A percentile compares a stretch with the other conserved stretches of the same genome.
These are phyloP conservation scores for Picathartes gymnocephalus DNA, from an alignment of 2,113 vertebrate genomes.

Conservation along the genomic window DNA sequence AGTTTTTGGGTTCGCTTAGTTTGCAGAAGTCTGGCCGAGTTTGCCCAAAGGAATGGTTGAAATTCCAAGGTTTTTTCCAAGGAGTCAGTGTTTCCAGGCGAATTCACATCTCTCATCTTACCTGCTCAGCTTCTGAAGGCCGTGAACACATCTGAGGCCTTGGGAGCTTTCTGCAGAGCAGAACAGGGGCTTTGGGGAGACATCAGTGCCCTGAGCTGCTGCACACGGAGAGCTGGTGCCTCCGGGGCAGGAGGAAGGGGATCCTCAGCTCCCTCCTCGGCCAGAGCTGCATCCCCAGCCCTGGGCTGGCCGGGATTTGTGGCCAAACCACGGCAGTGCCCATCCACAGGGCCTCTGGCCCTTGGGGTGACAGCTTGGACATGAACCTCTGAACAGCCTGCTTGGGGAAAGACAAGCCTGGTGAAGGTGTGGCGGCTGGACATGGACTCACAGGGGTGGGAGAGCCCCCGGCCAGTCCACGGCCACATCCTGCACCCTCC, in stretches of 20 bases:
- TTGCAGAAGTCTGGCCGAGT: not conserved
- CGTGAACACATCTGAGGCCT: fast-evolving
- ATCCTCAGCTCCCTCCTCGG: fast-evolving
- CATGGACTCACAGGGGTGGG: not conserved
- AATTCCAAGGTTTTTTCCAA: not conserved
- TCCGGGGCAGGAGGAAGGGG: not conserved
- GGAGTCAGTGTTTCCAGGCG: not conserved
- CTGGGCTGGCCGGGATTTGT: not conserved
- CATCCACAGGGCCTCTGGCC: fast-evolving
- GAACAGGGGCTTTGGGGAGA: not conserved
- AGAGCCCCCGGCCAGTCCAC: not conserved
- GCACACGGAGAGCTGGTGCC: fast-evolving
- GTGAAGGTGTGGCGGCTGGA: fast-evolving
- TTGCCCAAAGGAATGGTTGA: not conserved
- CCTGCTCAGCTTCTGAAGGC: not conserved
- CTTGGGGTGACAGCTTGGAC: not conserved
- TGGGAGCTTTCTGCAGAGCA: not conserved
- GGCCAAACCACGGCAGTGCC: not conserved
- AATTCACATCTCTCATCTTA: not conserved
- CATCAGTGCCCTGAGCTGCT: not conserved
- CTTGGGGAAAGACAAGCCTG: not conserved
- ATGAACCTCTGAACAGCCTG: not conserved
- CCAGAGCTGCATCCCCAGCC: not conserved
- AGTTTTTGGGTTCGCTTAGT: not conserved
- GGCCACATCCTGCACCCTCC: not conserved